Base-by-base conservation (phyloP, 2,888 invertebrate genomes). In the Frankliniella intonsa region DNA sequence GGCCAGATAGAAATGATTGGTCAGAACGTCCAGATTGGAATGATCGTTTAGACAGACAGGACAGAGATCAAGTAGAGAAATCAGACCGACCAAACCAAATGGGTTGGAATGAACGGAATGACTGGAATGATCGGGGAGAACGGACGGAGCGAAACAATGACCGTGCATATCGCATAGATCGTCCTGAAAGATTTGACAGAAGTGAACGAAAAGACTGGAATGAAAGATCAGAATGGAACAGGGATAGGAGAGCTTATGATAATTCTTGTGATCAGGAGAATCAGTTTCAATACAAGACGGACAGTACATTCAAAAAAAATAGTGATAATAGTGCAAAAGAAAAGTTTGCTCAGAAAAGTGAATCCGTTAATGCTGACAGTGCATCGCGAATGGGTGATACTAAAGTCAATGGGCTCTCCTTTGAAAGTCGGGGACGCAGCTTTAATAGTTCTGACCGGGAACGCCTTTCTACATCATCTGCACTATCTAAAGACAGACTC, bases 1-100 rank as follows among this genome's bases (percentile, higher is more conserved):
- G 51, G 80, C 80, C 80, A 38, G 80, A 80, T n/a, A 19, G 80
- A 38, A 50, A n/a, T 8, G 80, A 80, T 22, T 22, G 80, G 22
- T 14, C n/a, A 51, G 80, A 80, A 9, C n/a, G 80, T 12, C 22
- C 80, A n/a, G 80, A 80, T 22, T 22, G 50, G 38, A 10, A 27
- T 80, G 80, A 80, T 80, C 12, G 80, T 27, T n/a, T 55, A 81
- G 81, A 49, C 81, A 51, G 49, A 55, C 51, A 49, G 25, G 51
- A 49, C 17, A 81, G 62, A 81, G 81, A 65, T 55, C 38, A 62
- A 80, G 49, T 38, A 19, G 80, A 80, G 17, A 82, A 80, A 51
- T 82, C 82, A 19, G 82, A 82, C 50, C 38, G 82, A 51, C 82
- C 69, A 25, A 76, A 22, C 22, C 69, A 76, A 22, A 76, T 76